Evolutionary conservation across 2,797 vertebrate species (phyloP).

Genomic region (Limosa lapponica): DNA sequence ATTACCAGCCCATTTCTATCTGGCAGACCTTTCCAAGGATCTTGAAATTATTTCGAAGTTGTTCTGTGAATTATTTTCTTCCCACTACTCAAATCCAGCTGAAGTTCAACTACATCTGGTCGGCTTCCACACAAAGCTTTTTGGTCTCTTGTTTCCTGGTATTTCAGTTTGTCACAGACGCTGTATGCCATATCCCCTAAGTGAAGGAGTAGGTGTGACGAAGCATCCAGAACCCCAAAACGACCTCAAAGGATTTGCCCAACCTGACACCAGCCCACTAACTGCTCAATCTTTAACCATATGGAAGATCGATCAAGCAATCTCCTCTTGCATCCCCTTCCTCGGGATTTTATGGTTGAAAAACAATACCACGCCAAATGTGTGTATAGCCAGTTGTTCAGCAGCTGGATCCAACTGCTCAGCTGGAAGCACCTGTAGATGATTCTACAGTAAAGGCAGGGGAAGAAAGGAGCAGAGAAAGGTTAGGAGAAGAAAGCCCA

Average conservation of each 20-base stretch:
- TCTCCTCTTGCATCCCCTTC: not conserved
- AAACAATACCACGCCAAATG: not conserved
- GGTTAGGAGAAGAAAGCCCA: not conserved
- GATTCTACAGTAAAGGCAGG: not conserved
- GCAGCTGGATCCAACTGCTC: not conserved
- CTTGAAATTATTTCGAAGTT: not conserved
- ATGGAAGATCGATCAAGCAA: not conserved
- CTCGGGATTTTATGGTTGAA: not conserved
- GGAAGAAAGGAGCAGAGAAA: not conserved
- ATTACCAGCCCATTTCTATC: not conserved
- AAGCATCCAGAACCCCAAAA: not conserved
- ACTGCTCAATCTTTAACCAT: not conserved
- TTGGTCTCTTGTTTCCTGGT: not conserved
- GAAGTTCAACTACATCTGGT: not conserved
- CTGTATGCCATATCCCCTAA: not conserved
- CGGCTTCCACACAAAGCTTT: not conserved
- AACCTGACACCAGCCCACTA: not conserved
- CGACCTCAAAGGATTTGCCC: not conserved
- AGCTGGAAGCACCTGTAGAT: not conserved
- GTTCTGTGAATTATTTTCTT: not conserved
- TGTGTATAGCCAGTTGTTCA: not conserved
- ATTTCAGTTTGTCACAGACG: not conserved
- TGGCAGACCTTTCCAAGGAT: not conserved
- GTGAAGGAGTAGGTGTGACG: not conserved
- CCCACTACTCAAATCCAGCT: not conserved